Evolutionary conservation across 2,113 vertebrate genomes (phyloP), one percentile per base, ranked within the genome.

Genomic region (Morone saxatilis): DNA sequence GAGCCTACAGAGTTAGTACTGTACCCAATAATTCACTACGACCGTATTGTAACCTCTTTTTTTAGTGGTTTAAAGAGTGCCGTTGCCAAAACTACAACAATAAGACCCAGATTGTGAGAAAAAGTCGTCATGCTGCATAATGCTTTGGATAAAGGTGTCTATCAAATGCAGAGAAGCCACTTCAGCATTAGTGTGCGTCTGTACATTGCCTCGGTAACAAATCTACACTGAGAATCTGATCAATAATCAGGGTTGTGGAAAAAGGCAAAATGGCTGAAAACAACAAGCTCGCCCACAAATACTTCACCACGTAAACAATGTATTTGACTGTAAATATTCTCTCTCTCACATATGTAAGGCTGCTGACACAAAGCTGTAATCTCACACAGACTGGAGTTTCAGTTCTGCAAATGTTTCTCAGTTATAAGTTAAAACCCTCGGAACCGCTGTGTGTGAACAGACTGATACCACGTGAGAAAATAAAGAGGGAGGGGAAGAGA

Each of bases 351-450:
- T 54, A 40, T 16, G 12, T n/a, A 76, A 22, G 22, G 45, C 80
- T 62, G 61, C 43, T 69, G 25, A 67, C 4, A 47, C 25, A 48
- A 41, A 25, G 19, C 41, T 25, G 19, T 31, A 14, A 47, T 38
- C 48, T 17, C 41, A 20, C 59, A 60, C 5, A 22, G 48, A 71
- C 51, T 20, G 17, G 16, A 78, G 43, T 78, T 84, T 78, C 50
- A 72, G 45, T 84, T 84, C 60, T 62, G 36, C 36, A 71, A 67
- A 75, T 31, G 16, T 25, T 31, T 68, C 38, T 53, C 13, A 71
- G 20, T 54, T 36, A 43, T 68, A 7, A 47, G 68, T 12, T 66
- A 17, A 66, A 45, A 16, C 14, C 40, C 14, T 43, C 4, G 1
- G 22, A 41, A 36, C 16, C n/a, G 36, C 20, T 31, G 48, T 48